Conservation (phyloP, 2,797 vertebrate genomes). For the Emys orbicularis region DNA sequence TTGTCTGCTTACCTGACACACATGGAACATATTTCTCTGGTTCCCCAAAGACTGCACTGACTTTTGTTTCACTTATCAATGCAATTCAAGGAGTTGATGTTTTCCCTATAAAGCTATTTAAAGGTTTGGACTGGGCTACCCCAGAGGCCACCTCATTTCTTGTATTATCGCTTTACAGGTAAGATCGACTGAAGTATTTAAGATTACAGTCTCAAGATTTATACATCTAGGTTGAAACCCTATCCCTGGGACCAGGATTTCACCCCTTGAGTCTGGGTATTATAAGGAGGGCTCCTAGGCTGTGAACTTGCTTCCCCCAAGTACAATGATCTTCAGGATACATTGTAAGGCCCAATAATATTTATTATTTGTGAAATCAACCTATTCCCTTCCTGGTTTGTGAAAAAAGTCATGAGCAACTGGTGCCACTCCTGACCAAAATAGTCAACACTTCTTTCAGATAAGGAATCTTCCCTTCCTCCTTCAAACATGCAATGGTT, state of each 20-base stretch:
- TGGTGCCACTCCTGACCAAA: neutral
- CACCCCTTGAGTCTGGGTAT: neutral
- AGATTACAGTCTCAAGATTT: too few species aligned
- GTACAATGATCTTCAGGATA: neutral
- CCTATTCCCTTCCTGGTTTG: neutral
- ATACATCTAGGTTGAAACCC: neutral
- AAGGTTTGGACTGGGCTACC: too few species aligned
- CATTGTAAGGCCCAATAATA: neutral
- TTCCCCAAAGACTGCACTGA: too few species aligned
- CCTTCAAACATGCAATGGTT: neutral
- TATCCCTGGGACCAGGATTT: neutral
- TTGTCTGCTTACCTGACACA: too few species aligned
- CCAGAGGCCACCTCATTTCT: too few species aligned
- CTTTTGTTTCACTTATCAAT: too few species aligned
- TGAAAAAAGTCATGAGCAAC: neutral
- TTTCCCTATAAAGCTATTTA: too few species aligned
- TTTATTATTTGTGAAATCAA: neutral
- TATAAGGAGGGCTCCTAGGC: neutral
- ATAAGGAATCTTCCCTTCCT: neutral
- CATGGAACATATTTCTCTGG: too few species aligned
- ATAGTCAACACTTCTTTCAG: neutral
- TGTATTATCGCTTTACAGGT: too few species aligned
- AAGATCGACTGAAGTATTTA: too few species aligned
- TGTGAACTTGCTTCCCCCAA: neutral
- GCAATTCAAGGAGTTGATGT: too few species aligned